phyloP scores from a whole-genome alignment of 2,888 invertebrate species.

The Mayetiola destructor region DNA sequence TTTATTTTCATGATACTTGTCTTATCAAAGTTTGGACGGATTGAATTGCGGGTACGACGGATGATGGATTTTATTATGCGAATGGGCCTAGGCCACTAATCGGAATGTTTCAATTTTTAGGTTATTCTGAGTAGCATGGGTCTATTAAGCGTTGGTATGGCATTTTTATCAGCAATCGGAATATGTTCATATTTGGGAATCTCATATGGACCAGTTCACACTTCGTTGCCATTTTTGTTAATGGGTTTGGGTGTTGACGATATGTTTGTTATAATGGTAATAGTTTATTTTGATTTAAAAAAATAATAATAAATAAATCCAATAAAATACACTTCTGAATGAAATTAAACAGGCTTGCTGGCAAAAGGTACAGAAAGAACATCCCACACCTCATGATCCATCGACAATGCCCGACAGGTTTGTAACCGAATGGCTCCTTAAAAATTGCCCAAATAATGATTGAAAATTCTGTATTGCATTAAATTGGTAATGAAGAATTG shows the following conservation, averaged over 20 bases:
- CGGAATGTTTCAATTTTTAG: constrained; percentile 30
- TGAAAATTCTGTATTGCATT: too few species aligned
- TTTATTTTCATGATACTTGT: constrained; percentile 58
- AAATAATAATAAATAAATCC: too few species aligned
- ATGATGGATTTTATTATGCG: background rate
- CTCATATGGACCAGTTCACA: constrained; percentile 67
- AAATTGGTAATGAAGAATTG: too few species aligned
- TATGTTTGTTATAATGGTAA: constrained; percentile 73
- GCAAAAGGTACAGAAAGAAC: constrained; percentile 45
- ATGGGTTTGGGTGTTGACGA: constrained; percentile 72
- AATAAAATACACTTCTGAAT: too few species aligned
- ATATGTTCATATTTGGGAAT: constrained; percentile 56
- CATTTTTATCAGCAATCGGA: constrained; percentile 55
- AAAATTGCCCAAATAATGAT: too few species aligned
- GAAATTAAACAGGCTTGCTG: too few species aligned
- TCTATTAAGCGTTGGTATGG: constrained; percentile 54
- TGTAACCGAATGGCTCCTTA: too few species aligned
- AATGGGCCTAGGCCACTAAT: too few species aligned
- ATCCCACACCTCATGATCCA: constrained; percentile 26
- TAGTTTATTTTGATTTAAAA: too few species aligned
- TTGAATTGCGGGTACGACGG: constrained; percentile 48
- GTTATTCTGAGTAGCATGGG: constrained; percentile 53
- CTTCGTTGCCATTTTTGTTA: constrained; percentile 63
- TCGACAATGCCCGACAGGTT: constrained; percentile 46
- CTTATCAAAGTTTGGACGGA: constrained; percentile 57